Evolutionary conservation across 2,797 vertebrate genomes (phyloP).

Genomic region (Spea hammondii): DNA sequence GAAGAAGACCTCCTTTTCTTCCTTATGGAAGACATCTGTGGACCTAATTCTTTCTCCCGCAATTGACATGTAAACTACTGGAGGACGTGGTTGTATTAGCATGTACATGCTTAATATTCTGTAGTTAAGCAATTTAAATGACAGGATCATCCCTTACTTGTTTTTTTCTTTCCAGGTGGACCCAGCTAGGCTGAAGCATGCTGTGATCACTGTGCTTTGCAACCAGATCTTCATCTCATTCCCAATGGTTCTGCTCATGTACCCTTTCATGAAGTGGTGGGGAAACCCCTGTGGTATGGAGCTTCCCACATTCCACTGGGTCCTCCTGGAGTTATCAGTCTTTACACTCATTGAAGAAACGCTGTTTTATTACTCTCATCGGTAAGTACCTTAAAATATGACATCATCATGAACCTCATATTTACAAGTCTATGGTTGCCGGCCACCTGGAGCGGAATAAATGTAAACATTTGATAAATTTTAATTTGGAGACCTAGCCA

Average conservation of each 20-base stretch:
- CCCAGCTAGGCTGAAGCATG: conserved; percentile 66
- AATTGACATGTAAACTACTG: too few species aligned
- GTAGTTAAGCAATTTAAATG: too few species aligned
- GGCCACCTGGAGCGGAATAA: too few species aligned
- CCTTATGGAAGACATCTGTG: too few species aligned
- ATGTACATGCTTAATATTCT: too few species aligned
- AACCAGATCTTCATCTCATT: conserved; percentile 78
- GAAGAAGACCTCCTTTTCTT: too few species aligned
- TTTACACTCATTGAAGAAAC: conserved; percentile 80
- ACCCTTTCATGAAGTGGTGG: conserved; percentile 67
- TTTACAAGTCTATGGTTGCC: too few species aligned
- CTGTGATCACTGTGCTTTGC: conserved; percentile 64
- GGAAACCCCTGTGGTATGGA: conserved; percentile 75
- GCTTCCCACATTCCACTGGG: conserved; percentile 86
- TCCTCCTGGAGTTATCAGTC: conserved; percentile 77
- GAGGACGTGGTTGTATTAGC: too few species aligned
- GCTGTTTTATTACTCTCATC: conserved; percentile 91
- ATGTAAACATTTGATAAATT: too few species aligned
- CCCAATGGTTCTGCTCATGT: conserved; percentile 72
- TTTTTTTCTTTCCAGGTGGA: conserved; percentile 74
- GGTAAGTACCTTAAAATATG: conserved; percentile 61
- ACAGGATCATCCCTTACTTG: neutral
- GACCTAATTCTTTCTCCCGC: too few species aligned
- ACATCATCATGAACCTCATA: neutral
- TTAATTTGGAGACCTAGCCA: too few species aligned